Conservation (phyloP, 2,113 vertebrate genomes). For the Vulpes vulpes region DNA sequence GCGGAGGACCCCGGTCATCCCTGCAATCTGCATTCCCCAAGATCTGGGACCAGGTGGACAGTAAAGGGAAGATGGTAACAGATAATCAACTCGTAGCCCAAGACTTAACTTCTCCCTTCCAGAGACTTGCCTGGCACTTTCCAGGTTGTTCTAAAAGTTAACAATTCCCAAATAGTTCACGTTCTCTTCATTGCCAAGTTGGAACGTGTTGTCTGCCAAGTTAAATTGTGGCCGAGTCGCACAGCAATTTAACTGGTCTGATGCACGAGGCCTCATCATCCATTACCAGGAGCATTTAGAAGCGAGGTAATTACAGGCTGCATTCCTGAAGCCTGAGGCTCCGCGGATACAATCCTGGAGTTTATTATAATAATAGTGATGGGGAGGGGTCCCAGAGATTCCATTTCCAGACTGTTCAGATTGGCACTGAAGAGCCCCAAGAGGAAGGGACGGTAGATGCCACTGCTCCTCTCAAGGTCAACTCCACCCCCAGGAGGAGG, state of each 20-base stretch:
- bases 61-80: background rate
- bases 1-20: accelerated
- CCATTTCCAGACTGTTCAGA: constrained; percentile 38
- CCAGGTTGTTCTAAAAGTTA: constrained; percentile 42
- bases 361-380: constrained; percentile 57
- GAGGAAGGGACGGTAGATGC: background rate
- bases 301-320: constrained; percentile 65
- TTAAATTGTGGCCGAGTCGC: constrained; percentile 16
- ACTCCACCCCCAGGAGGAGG: background rate
- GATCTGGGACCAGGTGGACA: background rate
- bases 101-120: constrained; percentile 1
- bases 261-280: constrained; percentile 15
- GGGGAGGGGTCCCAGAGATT: constrained; percentile 34
- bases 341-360: background rate
- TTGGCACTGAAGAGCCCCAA: background rate
- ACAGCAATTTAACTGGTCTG: constrained; percentile 60
- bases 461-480: background rate
- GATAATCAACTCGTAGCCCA: background rate
- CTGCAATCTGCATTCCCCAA: background rate
- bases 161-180: constrained; percentile 14
- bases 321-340: constrained; percentile 62
- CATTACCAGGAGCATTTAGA: constrained; percentile 56
- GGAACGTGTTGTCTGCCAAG: background rate
- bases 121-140: background rate
- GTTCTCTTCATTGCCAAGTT: constrained; percentile 37